phyloP scores from a whole-genome alignment of 2,113 vertebrate genomes.

The Halcyon malimbica region DNA sequence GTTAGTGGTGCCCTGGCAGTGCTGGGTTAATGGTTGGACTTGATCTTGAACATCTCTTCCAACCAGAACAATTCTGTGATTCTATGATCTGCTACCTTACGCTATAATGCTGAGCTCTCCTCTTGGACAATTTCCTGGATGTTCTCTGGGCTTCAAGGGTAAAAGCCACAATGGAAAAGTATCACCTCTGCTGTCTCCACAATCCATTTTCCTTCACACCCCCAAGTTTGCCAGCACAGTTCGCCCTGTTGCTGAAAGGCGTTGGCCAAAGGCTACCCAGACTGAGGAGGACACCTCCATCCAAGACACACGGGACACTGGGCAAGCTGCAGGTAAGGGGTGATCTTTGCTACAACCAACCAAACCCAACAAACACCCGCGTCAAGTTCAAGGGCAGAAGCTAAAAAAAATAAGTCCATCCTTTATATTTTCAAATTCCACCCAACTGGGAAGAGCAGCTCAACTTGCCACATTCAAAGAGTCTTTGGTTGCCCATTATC shows the following conservation, averaged over 20 bases:
- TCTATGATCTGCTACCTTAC: background rate
- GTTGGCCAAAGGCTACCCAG: too few relatives aligned
- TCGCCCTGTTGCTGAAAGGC: background rate
- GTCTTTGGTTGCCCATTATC: background rate
- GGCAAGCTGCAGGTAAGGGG: background rate
- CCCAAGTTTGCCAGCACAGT: background rate
- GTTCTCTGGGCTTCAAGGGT: background rate
- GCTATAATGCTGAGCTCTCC: background rate
- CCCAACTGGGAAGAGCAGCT: background rate
- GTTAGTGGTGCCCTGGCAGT: too few relatives aligned
- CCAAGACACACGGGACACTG: fast-evolving
- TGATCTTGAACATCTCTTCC: too few relatives aligned
- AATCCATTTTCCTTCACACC: background rate
- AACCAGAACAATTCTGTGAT: too few relatives aligned
- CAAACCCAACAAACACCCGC: too few relatives aligned
- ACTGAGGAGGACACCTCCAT: background rate
- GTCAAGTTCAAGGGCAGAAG: background rate
- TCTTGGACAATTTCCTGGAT: background rate
- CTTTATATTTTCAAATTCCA: background rate
- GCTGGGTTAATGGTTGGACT: too few relatives aligned
- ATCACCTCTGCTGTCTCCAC: background rate
- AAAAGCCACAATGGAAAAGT: background rate
- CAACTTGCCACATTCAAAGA: background rate
- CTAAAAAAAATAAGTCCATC: background rate
- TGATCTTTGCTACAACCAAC: background rate